Conservation (phyloP, 1,140 invertebrate genomes). For the Euura lappo region DNA sequence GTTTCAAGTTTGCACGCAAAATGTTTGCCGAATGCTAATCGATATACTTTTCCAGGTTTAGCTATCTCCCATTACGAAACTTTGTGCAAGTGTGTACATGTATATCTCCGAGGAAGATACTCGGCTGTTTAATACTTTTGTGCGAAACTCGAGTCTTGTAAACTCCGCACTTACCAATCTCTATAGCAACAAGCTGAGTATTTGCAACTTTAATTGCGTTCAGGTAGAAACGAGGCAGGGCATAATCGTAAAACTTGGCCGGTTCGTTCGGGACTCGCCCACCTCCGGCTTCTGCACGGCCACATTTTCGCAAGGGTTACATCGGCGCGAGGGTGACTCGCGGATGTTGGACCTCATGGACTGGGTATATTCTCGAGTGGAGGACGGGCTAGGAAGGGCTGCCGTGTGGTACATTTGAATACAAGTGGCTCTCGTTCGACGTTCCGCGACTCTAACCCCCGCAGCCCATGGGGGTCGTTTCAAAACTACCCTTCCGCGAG, state of each 20-base stretch:
- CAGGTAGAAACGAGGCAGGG: conserved; percentile 18
- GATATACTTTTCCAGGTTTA: too few species aligned
- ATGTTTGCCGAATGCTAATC: too few species aligned
- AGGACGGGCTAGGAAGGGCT: background rate
- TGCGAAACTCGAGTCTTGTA: too few species aligned
- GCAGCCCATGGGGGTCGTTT: conserved; percentile 19
- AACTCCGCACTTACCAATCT: too few species aligned
- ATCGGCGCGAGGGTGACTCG: background rate
- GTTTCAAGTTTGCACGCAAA: too few species aligned
- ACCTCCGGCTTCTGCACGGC: background rate
- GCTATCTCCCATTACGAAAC: too few species aligned
- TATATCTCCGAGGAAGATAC: too few species aligned
- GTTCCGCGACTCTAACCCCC: conserved; percentile 2
- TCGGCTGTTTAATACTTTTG: too few species aligned
- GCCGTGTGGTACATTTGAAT: conserved; percentile 25
- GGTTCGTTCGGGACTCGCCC: conserved; percentile 10
- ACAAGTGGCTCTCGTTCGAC: conserved; percentile 27
- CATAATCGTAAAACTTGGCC: conserved; percentile 40
- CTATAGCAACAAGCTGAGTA: conserved; percentile 25
- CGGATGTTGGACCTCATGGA: background rate
- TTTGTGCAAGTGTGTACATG: too few species aligned
- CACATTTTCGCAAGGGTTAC: conserved; percentile 6
- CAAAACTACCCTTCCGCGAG: conserved; percentile 13
- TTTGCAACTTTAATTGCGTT: conserved; percentile 40
- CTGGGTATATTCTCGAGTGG: background rate